phyloP scores from a whole-genome alignment of 2,888 invertebrate species.

The Lycophotia porphyrea region DNA sequence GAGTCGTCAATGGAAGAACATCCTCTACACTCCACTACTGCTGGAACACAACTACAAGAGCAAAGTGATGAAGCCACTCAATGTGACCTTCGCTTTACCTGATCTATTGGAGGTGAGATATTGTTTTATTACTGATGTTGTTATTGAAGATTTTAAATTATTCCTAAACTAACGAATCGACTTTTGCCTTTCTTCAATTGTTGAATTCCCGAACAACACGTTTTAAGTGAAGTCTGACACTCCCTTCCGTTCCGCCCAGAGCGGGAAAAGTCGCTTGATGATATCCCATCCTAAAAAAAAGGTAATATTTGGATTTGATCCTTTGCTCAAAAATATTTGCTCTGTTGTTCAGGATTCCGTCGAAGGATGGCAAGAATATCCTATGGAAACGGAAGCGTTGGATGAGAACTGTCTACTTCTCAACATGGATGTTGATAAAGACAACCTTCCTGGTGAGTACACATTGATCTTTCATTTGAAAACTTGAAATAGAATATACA shows the following conservation, averaged over 20 bases:
- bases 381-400: constrained; percentile 82
- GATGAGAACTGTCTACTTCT: constrained; percentile 88
- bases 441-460: constrained; percentile 80
- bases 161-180: too few relatives aligned
- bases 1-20: constrained; percentile 99
- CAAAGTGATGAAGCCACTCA: constrained; percentile 95
- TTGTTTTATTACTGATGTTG: neutral
- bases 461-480: neutral
- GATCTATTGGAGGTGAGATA: constrained; percentile 94
- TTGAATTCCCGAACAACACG: too few relatives aligned
- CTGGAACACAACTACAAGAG: constrained; percentile 97
- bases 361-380: constrained; percentile 87
- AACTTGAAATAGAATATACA: neutral
- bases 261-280: too few relatives aligned
- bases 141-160: too few relatives aligned
- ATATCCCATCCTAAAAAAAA: too few relatives aligned
- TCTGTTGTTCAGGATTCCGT: constrained; percentile 80
- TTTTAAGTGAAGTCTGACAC: too few relatives aligned
- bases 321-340: neutral
- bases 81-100: constrained; percentile 96
- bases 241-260: too few relatives aligned
- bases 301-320: neutral
- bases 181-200: too few relatives aligned
- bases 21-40: constrained; percentile 97
- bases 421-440: constrained; percentile 85